phyloP scores from a whole-genome alignment of 2,888 invertebrate genomes.

The Phrixothrix hirtus region DNA sequence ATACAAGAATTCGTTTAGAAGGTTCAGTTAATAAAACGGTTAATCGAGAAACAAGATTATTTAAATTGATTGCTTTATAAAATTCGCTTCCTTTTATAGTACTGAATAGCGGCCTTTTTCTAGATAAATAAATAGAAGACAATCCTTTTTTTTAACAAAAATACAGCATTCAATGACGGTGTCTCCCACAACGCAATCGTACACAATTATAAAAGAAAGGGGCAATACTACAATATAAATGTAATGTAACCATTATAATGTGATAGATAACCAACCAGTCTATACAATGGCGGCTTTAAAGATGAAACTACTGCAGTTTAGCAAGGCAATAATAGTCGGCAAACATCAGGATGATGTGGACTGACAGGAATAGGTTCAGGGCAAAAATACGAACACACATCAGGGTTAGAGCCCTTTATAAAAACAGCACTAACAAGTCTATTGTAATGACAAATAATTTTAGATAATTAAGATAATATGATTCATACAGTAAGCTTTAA shows the following conservation, averaged over 20 bases:
- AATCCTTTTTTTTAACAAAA: constrained; percentile 22
- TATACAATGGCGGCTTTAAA: constrained; percentile 39
- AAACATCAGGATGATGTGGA: constrained; percentile 41
- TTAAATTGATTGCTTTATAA: too few species aligned
- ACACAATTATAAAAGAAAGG: constrained; percentile 33
- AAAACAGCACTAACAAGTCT: constrained; percentile 35
- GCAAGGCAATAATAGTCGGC: constrained; percentile 42
- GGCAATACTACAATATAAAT: constrained; percentile 28
- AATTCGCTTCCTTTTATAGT: too few species aligned
- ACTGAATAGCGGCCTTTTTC: too few species aligned
- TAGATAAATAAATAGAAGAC: too few species aligned
- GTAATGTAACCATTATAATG: constrained; percentile 40
- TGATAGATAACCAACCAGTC: constrained; percentile 37
- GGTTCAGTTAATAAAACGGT: too few species aligned
- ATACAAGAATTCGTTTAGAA: too few species aligned
- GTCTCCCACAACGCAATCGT: constrained; percentile 36
- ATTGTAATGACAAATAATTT: constrained; percentile 38
- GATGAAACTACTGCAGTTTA: constrained; percentile 40
- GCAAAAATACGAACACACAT: constrained; percentile 20
- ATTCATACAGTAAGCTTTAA: constrained; percentile 9
- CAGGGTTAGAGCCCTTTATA: constrained; percentile 28
- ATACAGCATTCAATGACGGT: constrained; percentile 19
- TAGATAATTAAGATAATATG: constrained; percentile 33
- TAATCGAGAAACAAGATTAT: too few species aligned
- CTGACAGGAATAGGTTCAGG: constrained; percentile 39